A percentile compares a stretch with the other conserved stretches of the same genome.
These are phyloP conservation scores for Puntigrus tetrazona DNA, from an alignment of 2,113 vertebrate genomes.

Conservation along the genomic window DNA sequence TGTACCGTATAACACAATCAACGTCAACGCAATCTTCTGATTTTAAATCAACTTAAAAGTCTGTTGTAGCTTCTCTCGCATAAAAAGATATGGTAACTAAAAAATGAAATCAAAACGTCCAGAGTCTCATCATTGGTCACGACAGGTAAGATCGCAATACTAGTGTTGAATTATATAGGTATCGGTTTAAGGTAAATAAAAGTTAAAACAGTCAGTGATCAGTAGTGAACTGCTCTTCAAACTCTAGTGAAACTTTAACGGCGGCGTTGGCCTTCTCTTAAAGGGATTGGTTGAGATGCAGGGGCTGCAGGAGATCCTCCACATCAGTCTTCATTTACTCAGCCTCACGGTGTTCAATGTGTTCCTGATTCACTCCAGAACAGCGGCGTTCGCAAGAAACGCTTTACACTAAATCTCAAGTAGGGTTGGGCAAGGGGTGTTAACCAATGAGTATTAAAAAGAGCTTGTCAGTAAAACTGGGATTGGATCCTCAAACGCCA, in stretches of 20 bases:
- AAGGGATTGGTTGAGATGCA: slow-evolving; percentile 61
- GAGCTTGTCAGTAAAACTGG: too few species aligned
- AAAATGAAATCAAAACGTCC: slow-evolving; percentile 61
- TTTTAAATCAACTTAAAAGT: slow-evolving; percentile 63
- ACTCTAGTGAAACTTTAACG: slow-evolving; percentile 39
- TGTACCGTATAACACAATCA: slow-evolving; percentile 75
- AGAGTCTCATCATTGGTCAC: slow-evolving; percentile 66
- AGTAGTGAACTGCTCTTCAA: slow-evolving; percentile 57
- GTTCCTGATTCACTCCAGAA: not conserved
- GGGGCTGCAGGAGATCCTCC: not conserved
- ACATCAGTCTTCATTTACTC: not conserved
- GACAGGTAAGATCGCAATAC: slow-evolving; percentile 66
- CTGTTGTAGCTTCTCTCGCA: slow-evolving; percentile 78
- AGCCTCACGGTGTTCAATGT: not conserved
- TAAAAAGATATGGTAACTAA: slow-evolving; percentile 87
- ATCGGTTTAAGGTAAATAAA: slow-evolving; percentile 61
- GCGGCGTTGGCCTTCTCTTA: slow-evolving; percentile 51
- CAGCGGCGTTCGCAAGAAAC: not conserved
- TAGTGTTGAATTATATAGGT: slow-evolving; percentile 72
- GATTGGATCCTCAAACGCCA: too few species aligned
- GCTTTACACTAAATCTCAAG: too few species aligned
- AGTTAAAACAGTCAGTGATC: slow-evolving; percentile 61
- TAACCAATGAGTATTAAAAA: too few species aligned
- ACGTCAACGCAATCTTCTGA: slow-evolving; percentile 64
- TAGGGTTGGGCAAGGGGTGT: not conserved